A percentile compares a stretch with the other conserved stretches of the same genome.
These are phyloP conservation scores for Dendrolimus kikuchii DNA, from an alignment of 1,140 invertebrate genomes.

Conservation along the genomic window DNA sequence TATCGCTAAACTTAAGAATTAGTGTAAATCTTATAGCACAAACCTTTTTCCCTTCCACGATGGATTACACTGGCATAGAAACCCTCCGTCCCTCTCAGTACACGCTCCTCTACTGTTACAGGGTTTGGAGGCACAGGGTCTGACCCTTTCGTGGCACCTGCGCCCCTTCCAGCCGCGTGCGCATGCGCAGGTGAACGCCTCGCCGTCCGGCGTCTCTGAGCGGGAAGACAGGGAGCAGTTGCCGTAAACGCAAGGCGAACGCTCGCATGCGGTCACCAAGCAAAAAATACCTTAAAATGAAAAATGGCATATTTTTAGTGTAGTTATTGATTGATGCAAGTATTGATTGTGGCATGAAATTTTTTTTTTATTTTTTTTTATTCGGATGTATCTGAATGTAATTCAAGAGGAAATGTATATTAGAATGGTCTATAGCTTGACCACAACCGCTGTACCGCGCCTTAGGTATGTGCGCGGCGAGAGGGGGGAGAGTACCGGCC, in stretches of 20 bases:
- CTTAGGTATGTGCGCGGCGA: too few species aligned
- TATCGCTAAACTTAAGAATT: too few species aligned
- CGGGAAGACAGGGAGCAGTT: conserved; percentile 71
- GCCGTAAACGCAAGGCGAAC: conserved; percentile 81
- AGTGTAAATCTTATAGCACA: background rate
- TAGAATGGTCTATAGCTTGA: too few species aligned
- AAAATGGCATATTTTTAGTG: too few species aligned
- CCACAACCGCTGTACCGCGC: too few species aligned
- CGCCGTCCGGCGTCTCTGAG: background rate
- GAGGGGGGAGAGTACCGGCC: too few species aligned
- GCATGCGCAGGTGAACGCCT: conserved; percentile 72
- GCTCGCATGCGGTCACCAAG: conserved; percentile 79
- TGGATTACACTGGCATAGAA: conserved; percentile 80
- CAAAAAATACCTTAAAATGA: conserved; percentile 76
- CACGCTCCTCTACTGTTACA: conserved; percentile 82
- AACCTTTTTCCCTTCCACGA: conserved; percentile 79
- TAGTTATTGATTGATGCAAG: too few species aligned
- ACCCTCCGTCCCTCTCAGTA: conserved; percentile 75
- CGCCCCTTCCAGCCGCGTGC: conserved; percentile 76
- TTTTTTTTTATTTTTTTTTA: too few species aligned
- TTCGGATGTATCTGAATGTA: too few species aligned
- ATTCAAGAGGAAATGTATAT: too few species aligned
- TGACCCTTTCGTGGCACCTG: conserved; percentile 77
- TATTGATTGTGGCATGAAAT: too few species aligned
- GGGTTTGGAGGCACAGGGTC: conserved; percentile 79